These are phyloP conservation scores for Leptarthrus brevirostris DNA, from an alignment of 2,888 invertebrate genomes.

Conservation along the genomic window DNA sequence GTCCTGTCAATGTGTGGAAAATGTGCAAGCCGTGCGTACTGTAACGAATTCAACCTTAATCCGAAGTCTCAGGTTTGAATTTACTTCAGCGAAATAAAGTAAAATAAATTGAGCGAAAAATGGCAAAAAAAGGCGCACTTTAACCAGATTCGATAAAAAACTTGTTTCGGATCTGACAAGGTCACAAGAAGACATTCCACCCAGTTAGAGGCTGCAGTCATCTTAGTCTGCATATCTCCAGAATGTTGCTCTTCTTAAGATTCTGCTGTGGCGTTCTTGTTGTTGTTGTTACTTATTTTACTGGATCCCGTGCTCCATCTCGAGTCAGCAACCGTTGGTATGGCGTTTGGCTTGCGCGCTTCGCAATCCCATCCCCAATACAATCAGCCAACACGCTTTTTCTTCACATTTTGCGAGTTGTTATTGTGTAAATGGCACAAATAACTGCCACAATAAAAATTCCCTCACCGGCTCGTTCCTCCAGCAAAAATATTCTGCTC, in stretches of 20 bases:
- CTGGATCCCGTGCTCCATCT: not conserved
- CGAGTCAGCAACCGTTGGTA: not conserved
- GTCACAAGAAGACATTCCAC: slow-evolving; percentile 52
- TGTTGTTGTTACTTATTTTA: slow-evolving; percentile 40
- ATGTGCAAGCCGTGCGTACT: not conserved
- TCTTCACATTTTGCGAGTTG: not conserved
- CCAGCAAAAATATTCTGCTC: slow-evolving; percentile 8
- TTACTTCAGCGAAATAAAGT: not conserved
- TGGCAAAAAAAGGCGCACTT: slow-evolving; percentile 22
- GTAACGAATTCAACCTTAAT: not conserved
- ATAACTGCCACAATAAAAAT: slow-evolving; percentile 8
- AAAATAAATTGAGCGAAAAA: slow-evolving; percentile 25
- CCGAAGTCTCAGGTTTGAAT: not conserved
- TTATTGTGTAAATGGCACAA: slow-evolving; percentile 24
- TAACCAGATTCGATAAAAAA: slow-evolving; percentile 44
- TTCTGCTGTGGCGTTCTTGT: slow-evolving; percentile 9
- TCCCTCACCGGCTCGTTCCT: not conserved
- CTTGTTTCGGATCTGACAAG: slow-evolving; percentile 49
- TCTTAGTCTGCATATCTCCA: slow-evolving; percentile 19
- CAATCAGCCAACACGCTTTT: not conserved
- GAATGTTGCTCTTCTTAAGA: slow-evolving; percentile 8
- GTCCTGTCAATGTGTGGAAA: not conserved
- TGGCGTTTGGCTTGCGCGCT: slow-evolving; percentile 9
- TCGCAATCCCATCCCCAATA: not conserved
- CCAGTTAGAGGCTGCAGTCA: slow-evolving; percentile 22